These are phyloP conservation scores for Threskiornis aethiopicus DNA, from an alignment of 2,797 vertebrate species.

Conservation along the genomic window DNA sequence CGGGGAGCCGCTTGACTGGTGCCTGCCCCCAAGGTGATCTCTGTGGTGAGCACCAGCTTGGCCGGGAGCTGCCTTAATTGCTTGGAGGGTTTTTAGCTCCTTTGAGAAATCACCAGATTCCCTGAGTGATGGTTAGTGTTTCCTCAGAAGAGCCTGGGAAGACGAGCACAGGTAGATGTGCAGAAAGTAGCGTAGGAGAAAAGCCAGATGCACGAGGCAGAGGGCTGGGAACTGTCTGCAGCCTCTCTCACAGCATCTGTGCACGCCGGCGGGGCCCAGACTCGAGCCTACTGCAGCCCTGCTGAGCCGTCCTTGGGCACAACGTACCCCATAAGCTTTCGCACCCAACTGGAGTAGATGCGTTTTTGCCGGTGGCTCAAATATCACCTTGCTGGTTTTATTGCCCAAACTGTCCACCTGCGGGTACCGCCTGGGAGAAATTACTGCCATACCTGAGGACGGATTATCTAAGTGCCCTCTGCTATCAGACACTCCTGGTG, in stretches of 20 bases:
- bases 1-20: not conserved
- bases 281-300: not conserved
- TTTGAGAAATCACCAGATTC: not conserved
- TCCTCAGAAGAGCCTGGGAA: not conserved
- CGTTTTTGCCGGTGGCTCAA: accelerated
- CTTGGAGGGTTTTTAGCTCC: not conserved
- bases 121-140: accelerated
- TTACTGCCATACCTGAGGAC: accelerated
- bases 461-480: not conserved
- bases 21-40: accelerated
- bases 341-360: accelerated
- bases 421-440: not conserved
- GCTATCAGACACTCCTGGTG: not conserved
- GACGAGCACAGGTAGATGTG: accelerated
- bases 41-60: not conserved
- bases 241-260: not conserved
- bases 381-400: not conserved
- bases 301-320: accelerated
- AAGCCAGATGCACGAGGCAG: too few species aligned
- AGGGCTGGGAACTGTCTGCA: not conserved
- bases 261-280: accelerated
- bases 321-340: accelerated
- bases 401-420: not conserved
- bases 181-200: not conserved
- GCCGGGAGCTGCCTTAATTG: not conserved